Conservation (phyloP, 1,140 invertebrate species). For the Nephila pilipes region DNA sequence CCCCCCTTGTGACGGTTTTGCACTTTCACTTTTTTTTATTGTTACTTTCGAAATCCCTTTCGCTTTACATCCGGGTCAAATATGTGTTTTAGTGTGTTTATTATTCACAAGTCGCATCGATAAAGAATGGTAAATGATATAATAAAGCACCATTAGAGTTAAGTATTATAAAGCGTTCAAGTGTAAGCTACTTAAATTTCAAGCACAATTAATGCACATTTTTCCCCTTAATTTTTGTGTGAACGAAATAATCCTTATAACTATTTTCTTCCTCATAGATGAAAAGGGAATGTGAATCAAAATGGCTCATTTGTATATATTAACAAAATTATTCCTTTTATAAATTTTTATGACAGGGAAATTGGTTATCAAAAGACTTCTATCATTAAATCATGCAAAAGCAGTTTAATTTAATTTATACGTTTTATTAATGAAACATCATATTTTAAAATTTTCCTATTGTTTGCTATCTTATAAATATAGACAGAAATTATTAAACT, state of each 20-base stretch:
- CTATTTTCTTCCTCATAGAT: too few species aligned
- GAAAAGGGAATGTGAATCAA: too few species aligned
- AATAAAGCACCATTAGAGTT: conserved; percentile 14
- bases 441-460: too few species aligned
- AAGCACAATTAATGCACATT: not conserved
- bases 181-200: not conserved
- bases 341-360: too few species aligned
- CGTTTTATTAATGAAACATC: too few species aligned
- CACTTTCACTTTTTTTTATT: conserved; percentile 13
- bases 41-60: not conserved
- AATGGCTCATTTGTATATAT: too few species aligned
- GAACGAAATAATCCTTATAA: not conserved
- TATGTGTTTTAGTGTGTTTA: conserved; percentile 10
- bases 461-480: too few species aligned
- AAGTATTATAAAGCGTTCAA: not conserved
- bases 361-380: too few species aligned
- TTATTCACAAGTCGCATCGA: conserved; percentile 23
- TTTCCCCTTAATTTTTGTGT: not conserved
- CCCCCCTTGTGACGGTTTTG: not conserved
- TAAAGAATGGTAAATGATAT: conserved; percentile 24
- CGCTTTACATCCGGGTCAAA: conserved; percentile 41
- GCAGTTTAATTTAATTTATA: too few species aligned
- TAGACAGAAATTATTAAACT: too few species aligned
- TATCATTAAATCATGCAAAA: too few species aligned
- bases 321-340: too few species aligned